phyloP scores from a whole-genome alignment of 2,113 vertebrate genomes.

The Cryptoleucopteryx plumbea region DNA sequence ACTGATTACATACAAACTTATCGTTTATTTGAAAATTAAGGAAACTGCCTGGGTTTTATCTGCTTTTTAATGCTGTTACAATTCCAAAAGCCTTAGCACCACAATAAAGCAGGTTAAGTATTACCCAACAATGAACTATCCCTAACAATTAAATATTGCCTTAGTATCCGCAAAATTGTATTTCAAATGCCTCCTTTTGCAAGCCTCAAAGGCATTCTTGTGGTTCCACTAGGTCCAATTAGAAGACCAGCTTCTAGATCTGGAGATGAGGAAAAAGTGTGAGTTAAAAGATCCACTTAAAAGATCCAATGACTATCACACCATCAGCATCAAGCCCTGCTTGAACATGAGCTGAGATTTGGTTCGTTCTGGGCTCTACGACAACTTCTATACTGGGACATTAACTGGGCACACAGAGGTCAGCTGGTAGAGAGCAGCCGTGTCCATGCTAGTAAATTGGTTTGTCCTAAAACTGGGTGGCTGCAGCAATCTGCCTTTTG shows the following conservation, averaged over 20 bases:
- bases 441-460: not conserved
- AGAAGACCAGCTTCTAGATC: not conserved
- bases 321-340: not conserved
- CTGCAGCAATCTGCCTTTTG: not conserved
- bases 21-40: not conserved
- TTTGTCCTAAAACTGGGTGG: not conserved
- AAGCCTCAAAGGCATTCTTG: not conserved
- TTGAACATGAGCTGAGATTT: not conserved
- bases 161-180: not conserved
- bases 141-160: not conserved
- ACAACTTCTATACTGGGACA: not conserved
- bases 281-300: not conserved
- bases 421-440: not conserved
- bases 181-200: not conserved
- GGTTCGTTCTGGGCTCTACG: fast-evolving
- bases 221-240: not conserved
- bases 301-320: not conserved
- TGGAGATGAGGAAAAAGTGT: not conserved
- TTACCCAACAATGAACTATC: not conserved
- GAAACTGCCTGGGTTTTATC: not conserved
- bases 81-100: not conserved
- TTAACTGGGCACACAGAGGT: not conserved
- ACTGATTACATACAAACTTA: not conserved
- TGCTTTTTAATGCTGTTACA: not conserved
- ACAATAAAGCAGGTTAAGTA: not conserved